Conservation (phyloP, 2,888 invertebrate species). For the Caenorhabditis imperialis region DNA sequence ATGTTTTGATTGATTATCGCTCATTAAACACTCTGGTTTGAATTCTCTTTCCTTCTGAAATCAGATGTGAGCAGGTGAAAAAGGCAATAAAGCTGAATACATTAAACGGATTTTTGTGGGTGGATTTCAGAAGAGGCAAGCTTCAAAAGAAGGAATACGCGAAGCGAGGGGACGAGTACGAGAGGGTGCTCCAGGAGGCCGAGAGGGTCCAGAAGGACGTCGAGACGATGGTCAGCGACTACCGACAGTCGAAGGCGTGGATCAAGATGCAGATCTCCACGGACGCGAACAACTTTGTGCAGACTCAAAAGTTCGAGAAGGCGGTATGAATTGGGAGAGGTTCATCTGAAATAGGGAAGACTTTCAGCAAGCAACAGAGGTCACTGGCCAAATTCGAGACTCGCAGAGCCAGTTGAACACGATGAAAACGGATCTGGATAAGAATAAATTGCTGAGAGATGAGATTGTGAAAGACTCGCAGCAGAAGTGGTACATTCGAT, state of each 20-base stretch:
- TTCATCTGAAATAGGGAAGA: too few species aligned
- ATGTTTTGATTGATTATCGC: background rate
- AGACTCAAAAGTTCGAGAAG: conserved; percentile 28
- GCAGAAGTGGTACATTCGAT: conserved; percentile 20
- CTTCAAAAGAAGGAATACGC: conserved; percentile 21
- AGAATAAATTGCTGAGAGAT: conserved; percentile 11
- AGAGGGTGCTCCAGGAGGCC: conserved; percentile 2
- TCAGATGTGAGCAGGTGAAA: conserved; percentile 32
- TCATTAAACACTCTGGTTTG: conserved; percentile 5
- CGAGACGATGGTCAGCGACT: conserved; percentile 18
- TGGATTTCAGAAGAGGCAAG: conserved; percentile 27
- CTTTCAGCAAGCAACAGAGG: too few species aligned
- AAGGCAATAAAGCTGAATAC: conserved; percentile 8
- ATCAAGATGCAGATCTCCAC: conserved; percentile 8
- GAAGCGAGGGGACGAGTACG: conserved; percentile 1
- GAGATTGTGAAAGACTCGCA: conserved; percentile 12
- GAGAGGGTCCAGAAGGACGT: conserved; percentile 11
- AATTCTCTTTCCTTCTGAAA: too few species aligned
- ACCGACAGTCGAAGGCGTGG: conserved; percentile 9
- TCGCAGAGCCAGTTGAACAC: too few species aligned
- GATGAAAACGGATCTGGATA: too few species aligned
- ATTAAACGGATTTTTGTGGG: conserved; percentile 6
- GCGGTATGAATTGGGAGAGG: conserved; percentile 10
- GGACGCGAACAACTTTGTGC: conserved; percentile 20
- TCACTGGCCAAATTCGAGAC: too few species aligned